Evolutionary conservation across 1,140 invertebrate genomes (phyloP).

Genomic region (Aphidius ervi): DNA sequence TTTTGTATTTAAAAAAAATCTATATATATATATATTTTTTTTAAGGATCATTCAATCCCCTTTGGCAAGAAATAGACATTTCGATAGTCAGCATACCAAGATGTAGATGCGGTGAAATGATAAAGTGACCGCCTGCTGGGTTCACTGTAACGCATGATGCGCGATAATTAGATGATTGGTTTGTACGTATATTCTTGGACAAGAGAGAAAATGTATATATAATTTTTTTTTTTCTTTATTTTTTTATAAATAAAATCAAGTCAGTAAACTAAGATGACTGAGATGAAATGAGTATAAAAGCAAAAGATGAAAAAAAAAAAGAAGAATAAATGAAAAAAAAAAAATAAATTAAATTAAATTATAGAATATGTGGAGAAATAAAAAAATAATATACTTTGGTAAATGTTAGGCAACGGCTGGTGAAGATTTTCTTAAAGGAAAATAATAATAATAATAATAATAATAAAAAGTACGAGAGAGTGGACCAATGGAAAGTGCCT

Average conservation of each 20-base stretch:
- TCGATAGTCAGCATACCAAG: not conserved
- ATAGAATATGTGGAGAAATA: not conserved
- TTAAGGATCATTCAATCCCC: too few species aligned
- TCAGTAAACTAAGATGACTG: not conserved
- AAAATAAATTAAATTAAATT: not conserved
- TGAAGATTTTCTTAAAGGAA: constrained; percentile 8
- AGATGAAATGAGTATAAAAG: not conserved
- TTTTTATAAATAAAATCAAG: not conserved
- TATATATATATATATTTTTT: not conserved
- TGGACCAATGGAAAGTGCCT: not conserved
- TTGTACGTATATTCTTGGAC: not conserved
- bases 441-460: too few species aligned
- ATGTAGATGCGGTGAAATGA: constrained; percentile 19
- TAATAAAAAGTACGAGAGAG: not conserved
- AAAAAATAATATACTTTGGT: not conserved
- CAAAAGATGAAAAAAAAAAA: constrained; percentile 1
- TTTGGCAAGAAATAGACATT: not conserved
- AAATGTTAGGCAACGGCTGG: constrained; percentile 8
- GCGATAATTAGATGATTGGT: constrained; percentile 11
- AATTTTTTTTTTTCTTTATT: not conserved
- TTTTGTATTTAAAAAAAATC: too few species aligned
- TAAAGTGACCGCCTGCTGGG: constrained; percentile 21
- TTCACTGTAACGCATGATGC: constrained; percentile 2
- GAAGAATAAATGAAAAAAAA: not conserved
- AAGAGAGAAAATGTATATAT: not conserved